Conservation (phyloP, 2,113 vertebrate species). For the Apaloderma vittatum region DNA sequence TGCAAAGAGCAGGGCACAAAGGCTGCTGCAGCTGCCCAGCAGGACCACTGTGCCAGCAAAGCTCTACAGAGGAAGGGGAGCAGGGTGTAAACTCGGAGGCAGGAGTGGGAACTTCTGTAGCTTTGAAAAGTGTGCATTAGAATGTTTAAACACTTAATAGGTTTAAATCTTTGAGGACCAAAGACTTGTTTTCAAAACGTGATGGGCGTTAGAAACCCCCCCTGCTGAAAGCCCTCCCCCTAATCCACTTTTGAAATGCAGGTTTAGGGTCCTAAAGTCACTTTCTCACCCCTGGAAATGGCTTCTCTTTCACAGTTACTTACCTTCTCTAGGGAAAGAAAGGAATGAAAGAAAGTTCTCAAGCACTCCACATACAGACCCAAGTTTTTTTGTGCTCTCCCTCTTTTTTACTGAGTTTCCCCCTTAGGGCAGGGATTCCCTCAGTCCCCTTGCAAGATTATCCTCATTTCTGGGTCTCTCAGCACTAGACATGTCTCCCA, state of each 20-base stretch:
- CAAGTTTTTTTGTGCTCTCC: not conserved
- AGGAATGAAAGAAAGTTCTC: not conserved
- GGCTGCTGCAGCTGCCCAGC: not conserved
- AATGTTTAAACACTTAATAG: not conserved
- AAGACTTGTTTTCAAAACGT: not conserved
- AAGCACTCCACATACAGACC: rapidly evolving
- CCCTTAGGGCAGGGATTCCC: not conserved
- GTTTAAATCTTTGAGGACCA: not conserved
- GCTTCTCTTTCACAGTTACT: not conserved
- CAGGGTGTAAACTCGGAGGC: not conserved
- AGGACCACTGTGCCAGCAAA: not conserved
- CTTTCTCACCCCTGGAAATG: not conserved
- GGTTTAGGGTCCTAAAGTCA: not conserved
- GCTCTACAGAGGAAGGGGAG: not conserved
- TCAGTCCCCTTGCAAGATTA: not conserved
- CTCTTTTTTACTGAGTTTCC: not conserved
- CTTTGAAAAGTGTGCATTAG: not conserved
- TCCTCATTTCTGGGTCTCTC: not conserved
- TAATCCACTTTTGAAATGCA: not conserved
- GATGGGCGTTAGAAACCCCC: not conserved
- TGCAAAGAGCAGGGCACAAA: conserved; percentile 8
- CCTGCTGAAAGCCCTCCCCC: not conserved
- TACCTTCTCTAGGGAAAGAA: not conserved
- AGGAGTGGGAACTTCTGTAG: not conserved
- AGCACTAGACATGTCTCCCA: not conserved